Base-by-base conservation (phyloP, 1,140 invertebrate species). In the Papilio dardanus region DNA sequence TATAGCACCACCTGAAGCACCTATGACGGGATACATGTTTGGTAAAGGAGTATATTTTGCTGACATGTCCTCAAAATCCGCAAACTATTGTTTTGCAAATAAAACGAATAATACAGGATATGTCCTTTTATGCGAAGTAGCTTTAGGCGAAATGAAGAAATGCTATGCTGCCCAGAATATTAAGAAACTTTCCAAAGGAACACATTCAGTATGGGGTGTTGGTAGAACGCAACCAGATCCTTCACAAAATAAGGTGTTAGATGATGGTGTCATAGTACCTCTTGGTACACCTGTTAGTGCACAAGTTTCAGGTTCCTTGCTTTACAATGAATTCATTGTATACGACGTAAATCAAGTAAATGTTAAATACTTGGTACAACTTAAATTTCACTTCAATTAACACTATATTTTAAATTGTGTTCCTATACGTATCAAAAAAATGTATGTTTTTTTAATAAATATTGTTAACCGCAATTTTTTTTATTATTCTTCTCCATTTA, bases 41-140 rank as follows among this genome's bases (percentile, higher is more conserved):
- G 77, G 77, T 10, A 78, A 78, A 50, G 77, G 77, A 6, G 40
- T 78, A 54, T 78, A 78, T 71, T 78, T 78, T 28, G 74, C 77
- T 12, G 77, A 78, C 58, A 75, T 78, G n/a, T 35, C 50, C 6
- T 54, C 68, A 14, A 78, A 78, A 42, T 75, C 77, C 1, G 77
- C 77, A 3, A 69, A 76, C 14, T 78, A 78, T 62, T 40, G 62
- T 37, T 40, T 65, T 46, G 54, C 74, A 7, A 66, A 74, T 46
- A 19, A 62, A 42, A 37, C 50, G 8, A 66, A 76, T 35, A 30
- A 40, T 19, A 54, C 21, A 6, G 77, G 69, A 14, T 66, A 74
- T 42, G 31, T 78, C 14, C 16, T 78, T 6, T 24, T 78, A 10
- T 78, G 77, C 46, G 74, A 76, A 33, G 77, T 78, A 31, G 77